Conservation (phyloP, 2,797 vertebrate genomes). For the Tolypeutes matacus region DNA sequence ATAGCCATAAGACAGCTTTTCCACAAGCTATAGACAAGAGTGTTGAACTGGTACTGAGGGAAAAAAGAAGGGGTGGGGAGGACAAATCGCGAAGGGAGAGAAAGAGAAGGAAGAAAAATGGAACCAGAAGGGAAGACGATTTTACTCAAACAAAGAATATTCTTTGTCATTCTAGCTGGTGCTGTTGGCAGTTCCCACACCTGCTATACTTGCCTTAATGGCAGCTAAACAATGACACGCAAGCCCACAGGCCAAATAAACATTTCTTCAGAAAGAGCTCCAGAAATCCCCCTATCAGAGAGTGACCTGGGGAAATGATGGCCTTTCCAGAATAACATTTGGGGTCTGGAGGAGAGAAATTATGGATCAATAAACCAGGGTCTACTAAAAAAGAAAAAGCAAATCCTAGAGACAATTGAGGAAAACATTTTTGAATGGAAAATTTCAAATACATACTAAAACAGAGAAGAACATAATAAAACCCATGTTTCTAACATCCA, state of each 20-base stretch:
- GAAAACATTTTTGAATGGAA: background rate
- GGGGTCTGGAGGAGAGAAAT: background rate
- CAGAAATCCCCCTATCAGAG: background rate
- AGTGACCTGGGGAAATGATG: background rate
- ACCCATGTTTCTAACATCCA: background rate
- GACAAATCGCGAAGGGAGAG: background rate
- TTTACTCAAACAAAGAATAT: no score
- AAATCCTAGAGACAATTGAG: background rate
- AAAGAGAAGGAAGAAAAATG: background rate
- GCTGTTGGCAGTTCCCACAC: background rate
- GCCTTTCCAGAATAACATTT: background rate
- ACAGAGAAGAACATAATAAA: background rate
- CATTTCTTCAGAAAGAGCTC: background rate
- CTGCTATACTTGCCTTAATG: background rate
- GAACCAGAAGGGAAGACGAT: background rate
- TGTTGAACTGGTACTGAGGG: background rate
- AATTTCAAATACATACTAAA: background rate
- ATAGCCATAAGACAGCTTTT: background rate
- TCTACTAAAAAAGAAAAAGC: conserved; percentile 18
- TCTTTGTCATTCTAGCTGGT: background rate
- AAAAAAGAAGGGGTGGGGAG: background rate
- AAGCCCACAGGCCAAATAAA: background rate
- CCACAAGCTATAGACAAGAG: background rate
- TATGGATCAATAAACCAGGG: background rate
- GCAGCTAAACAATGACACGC: background rate